Percentiles rank a stretch among this genome's conserved stretches.
Evolutionary conservation across 1,140 invertebrate genomes (phyloP).

Genomic region (Drosophila littoralis): DNA sequence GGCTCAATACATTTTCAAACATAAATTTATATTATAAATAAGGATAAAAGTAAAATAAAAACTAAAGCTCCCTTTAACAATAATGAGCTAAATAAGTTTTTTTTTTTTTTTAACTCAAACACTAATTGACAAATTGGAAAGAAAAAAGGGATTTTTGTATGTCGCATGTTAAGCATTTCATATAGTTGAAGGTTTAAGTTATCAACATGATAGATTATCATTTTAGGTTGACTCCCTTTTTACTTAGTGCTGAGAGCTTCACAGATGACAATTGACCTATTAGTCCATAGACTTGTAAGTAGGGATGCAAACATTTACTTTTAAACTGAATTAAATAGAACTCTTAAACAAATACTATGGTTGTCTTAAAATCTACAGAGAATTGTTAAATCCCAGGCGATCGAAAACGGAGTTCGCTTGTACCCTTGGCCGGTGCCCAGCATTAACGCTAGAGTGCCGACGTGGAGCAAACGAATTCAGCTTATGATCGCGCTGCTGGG

Average conservation of each 20-base stretch:
- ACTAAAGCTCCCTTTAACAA: too few species aligned
- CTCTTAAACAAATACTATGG: slow-evolving; percentile 39
- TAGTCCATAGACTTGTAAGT: background rate
- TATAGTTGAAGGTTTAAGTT: too few species aligned
- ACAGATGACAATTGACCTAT: background rate
- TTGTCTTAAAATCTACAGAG: slow-evolving; percentile 49
- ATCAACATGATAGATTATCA: too few species aligned
- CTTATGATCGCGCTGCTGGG: slow-evolving; percentile 41
- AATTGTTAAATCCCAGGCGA: slow-evolving; percentile 78
- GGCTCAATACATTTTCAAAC: too few species aligned
- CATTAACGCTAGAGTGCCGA: slow-evolving; percentile 56
- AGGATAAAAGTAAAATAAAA: too few species aligned
- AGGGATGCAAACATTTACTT: slow-evolving; percentile 47
- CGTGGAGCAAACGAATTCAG: slow-evolving; percentile 30
- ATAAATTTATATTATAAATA: too few species aligned
- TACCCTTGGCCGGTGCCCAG: slow-evolving; percentile 41
- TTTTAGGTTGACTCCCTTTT: too few species aligned
- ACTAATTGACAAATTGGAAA: too few species aligned
- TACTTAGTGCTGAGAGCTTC: too few species aligned
- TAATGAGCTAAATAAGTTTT: too few species aligned
- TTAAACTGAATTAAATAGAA: slow-evolving; percentile 41
- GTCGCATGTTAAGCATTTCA: background rate
- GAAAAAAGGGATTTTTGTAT: too few species aligned
- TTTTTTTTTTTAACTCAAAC: too few species aligned
- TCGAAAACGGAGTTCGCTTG: slow-evolving; percentile 73